Evolutionary conservation across 92 coral and sea anemone genomes (phyloP).

Genomic region (Zoanthus sociatus): DNA sequence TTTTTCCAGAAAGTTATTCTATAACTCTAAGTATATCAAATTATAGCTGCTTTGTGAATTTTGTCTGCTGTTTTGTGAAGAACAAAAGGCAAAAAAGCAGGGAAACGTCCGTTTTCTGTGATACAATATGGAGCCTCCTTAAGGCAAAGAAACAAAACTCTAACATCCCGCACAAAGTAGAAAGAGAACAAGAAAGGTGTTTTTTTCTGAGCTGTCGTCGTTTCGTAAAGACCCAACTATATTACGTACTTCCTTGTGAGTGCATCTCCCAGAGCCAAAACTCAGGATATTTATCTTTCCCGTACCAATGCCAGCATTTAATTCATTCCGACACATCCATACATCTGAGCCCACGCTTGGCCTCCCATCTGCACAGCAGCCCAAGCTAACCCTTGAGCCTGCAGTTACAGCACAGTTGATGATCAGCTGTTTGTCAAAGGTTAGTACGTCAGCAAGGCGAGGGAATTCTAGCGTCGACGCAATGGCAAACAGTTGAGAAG

Average conservation of each 20-base stretch:
- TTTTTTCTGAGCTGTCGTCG: no score
- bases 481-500: constrained; percentile 84
- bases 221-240: not conserved
- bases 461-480: constrained; percentile 93
- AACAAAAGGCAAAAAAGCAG: no score
- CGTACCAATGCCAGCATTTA: constrained; percentile 80
- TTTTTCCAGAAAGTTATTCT: no score
- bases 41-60: no score
- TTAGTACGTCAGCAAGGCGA: constrained; percentile 92
- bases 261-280: constrained; percentile 81
- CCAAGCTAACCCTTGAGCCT: constrained; percentile 91
- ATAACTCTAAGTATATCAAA: no score
- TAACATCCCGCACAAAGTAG: no score
- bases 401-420: constrained; percentile 93
- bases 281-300: constrained; percentile 88
- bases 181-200: no score
- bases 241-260: constrained; percentile 82
- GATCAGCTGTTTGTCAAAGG: constrained; percentile 90
- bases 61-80: no score
- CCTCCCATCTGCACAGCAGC: constrained; percentile 92
- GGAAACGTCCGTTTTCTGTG: no score
- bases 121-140: no score
- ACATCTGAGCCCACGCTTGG: constrained; percentile 94
- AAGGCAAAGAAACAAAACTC: no score
- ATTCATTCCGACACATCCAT: constrained; percentile 94